Percentiles rank a stretch among this genome's conserved stretches.
phyloP scores from a whole-genome alignment of 92 coral and sea anemone genomes.

The Palythoa grandiflora region DNA sequence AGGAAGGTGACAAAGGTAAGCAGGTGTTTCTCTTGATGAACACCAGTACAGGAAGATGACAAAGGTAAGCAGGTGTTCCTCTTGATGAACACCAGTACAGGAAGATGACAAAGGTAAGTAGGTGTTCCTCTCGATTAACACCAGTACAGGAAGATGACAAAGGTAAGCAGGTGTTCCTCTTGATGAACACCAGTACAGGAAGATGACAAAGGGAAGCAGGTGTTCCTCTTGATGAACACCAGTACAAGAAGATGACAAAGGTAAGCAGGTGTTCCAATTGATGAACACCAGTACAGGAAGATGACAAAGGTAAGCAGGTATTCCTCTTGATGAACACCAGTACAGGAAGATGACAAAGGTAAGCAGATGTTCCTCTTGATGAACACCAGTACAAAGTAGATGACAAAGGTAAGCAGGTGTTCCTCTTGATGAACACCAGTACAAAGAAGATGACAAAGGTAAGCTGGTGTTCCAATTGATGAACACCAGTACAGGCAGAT shows the following conservation, averaged over 20 bases:
- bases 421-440: not conserved
- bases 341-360: too few relatives aligned
- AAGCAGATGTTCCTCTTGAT: constrained; percentile 61
- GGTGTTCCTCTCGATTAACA: constrained; percentile 75
- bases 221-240: too few relatives aligned
- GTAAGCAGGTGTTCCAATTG: too few relatives aligned
- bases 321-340: not conserved
- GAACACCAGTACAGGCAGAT: constrained; percentile 84
- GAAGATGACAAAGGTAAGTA: too few relatives aligned
- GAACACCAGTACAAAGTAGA: constrained; percentile 67
- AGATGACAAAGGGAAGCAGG: too few relatives aligned
- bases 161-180: constrained; percentile 60
- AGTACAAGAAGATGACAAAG: too few relatives aligned
- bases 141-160: constrained; percentile 87
- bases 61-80: constrained; percentile 60
- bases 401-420: not conserved
- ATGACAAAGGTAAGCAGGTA: constrained; percentile 44
- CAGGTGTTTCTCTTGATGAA: constrained; percentile 71
- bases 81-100: not conserved
- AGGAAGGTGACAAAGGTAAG: too few relatives aligned
- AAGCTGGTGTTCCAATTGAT: constrained; percentile 63
- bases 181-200: too few relatives aligned
- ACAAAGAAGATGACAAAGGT: too few relatives aligned
- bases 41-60: constrained; percentile 88
- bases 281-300: too few relatives aligned